Evolutionary conservation across 2,797 vertebrate species (phyloP), one percentile per base, ranked within the genome.

Genomic region (Trachurus trachurus): DNA sequence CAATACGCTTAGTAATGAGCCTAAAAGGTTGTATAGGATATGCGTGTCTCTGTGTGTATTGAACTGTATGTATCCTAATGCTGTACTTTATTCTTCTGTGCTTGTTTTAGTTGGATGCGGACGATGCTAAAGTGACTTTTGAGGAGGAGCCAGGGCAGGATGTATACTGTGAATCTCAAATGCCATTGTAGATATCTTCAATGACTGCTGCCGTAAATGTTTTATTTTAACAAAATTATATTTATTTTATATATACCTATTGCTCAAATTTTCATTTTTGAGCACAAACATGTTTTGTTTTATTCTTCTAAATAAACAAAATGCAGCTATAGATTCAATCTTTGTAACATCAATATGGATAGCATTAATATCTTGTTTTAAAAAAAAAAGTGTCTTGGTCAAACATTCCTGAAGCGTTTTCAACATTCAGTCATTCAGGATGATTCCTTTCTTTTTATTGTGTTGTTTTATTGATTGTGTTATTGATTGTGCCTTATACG

Each of bases 61-160:
- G 19, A 58, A 44, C 10, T 21, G 6, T 66, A 42, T 45, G 44
- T 45, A 21, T 61, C 1, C 53, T 42, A 17, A 9, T 21, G 1
- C 45, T 9, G n/a, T 9, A 37, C 34, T 37, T 17, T 19, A 15
- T 62, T 58, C 37, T 22, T 68, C 9, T 74, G 52, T 79, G 10
- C 59, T 12, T n/a, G 16, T 78, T 75, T 84, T 74, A 99, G 98
- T 89, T 99, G 96, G 98, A 99, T 5, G 92, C 96, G 0, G 97
- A 98, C 0, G 96, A 98, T 0, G 94, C 93, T 21, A 96, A 96
- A 81, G 94, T 95, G 40, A 96, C 85, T 9, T 96, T 98, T 3
- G 98, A 99, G 0, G 98, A 99, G 90, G 89, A 95, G 5, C 95
- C 96, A 0, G 97, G 97, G 17, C 92, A 87, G 10, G 98, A 99